Conservation (phyloP, 2,888 invertebrate species). For the Sphaerophoria rueppellii region DNA sequence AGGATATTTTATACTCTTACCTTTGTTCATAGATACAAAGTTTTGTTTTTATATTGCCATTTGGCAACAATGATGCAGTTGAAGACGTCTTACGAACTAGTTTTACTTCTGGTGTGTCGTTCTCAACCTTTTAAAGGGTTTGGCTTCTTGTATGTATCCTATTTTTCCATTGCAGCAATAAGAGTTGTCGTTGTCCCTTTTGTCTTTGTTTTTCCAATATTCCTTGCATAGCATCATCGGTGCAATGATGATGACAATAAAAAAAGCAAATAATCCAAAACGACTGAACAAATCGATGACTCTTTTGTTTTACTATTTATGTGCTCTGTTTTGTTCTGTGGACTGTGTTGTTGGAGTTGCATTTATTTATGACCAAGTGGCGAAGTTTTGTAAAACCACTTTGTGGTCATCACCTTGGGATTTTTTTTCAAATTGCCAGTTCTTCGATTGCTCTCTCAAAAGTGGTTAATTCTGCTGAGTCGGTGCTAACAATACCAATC, state of each 20-base stretch:
- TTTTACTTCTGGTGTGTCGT: conserved; percentile 39
- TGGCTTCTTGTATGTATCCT: conserved; percentile 57
- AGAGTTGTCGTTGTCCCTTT: conserved; percentile 13
- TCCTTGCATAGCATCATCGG: background rate
- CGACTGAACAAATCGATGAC: conserved; percentile 71
- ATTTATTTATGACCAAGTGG: conserved; percentile 53
- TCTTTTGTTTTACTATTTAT: conserved; percentile 60
- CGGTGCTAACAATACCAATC: conserved; percentile 13
- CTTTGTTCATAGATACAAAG: conserved; percentile 22
- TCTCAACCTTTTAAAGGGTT: conserved; percentile 44
- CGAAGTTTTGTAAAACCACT: conserved; percentile 61
- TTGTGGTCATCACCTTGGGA: conserved; percentile 66
- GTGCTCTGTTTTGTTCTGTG: background rate
- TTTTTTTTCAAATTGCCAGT: conserved; percentile 59
- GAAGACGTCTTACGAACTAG: conserved; percentile 59
- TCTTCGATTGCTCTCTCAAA: conserved; percentile 53
- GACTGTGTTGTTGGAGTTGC: background rate
- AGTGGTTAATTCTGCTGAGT: conserved; percentile 26
- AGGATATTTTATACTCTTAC: background rate
- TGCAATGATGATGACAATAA: conserved; percentile 9
- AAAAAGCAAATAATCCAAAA: conserved; percentile 39
- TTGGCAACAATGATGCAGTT: conserved; percentile 41
- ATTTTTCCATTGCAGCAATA: conserved; percentile 41
- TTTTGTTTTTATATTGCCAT: conserved; percentile 42
- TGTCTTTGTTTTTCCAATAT: background rate